Base-by-base conservation (phyloP, 2,888 invertebrate genomes). In the Elegia similella region DNA sequence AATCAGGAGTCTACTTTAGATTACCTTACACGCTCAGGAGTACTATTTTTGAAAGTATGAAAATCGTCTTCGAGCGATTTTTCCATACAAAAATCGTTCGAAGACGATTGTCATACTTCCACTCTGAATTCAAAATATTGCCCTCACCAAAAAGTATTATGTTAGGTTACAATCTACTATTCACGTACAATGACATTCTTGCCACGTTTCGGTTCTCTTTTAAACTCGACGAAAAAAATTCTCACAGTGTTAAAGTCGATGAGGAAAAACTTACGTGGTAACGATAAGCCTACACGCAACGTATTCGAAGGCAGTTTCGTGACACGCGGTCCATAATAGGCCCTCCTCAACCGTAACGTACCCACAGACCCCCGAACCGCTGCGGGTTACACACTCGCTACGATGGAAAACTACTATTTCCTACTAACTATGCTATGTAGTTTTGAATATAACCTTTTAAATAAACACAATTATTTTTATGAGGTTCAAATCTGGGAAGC, bases 391-490 rank as follows among this genome's bases (percentile, higher is more conserved):
- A 69, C 64, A 70, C 67, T 65, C 68, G 68, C 63, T 53, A 69
- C 84, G 78, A 70, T 78, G 87, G 85, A 88, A 88, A 90, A 50
- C 50, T 50, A 89, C 86, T 86, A 87, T 89, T 89, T 86, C 90
- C 86, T 89, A n/a, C n/a, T 90, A 88, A 89, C 80, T 88, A 86
- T 83, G 76, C n/a, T n/a, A n/a, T n/a, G n/a, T n/a, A n/a, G n/a
- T n/a, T n/a, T n/a, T n/a, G n/a, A n/a, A n/a, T n/a, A n/a, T n/a
- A n/a, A n/a, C n/a, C n/a, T n/a, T n/a, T n/a, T n/a, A n/a, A n/a
- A n/a, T n/a, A n/a, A n/a, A n/a, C n/a, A n/a, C n/a, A n/a, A n/a
- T n/a, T n/a, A n/a, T n/a, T n/a, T n/a, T n/a, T n/a, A n/a, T n/a
- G n/a, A n/a, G n/a, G n/a, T n/a, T n/a, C n/a, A n/a, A n/a, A n/a